Percentiles rank a stretch among this genome's conserved stretches.
Evolutionary conservation across 2,888 invertebrate genomes (phyloP).

Genomic region (Scrobipalpa atriplicella): DNA sequence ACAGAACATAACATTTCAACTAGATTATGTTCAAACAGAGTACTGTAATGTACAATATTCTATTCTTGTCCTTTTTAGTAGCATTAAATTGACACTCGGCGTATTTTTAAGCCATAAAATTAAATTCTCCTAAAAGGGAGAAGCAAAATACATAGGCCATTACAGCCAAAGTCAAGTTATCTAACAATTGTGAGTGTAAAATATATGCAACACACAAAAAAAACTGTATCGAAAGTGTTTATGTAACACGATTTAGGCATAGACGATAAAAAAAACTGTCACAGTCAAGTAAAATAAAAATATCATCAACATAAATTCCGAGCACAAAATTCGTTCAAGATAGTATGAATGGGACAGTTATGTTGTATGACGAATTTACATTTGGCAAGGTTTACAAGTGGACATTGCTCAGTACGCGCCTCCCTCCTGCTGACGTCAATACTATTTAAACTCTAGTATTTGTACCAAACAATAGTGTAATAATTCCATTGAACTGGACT

Average conservation of each 20-base stretch:
- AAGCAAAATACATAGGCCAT: too few relatives aligned
- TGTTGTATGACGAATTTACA: conserved; percentile 2
- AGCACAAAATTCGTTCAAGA: neutral
- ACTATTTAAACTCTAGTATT: conserved; percentile 13
- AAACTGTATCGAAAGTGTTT: too few relatives aligned
- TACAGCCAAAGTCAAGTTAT: too few relatives aligned
- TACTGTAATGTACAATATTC: too few relatives aligned
- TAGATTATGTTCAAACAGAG: neutral
- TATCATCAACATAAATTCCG: neutral
- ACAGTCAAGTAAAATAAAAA: neutral
- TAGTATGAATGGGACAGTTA: conserved; percentile 17
- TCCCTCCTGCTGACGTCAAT: conserved; percentile 54
- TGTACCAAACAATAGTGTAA: conserved; percentile 15
- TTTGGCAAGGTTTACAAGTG: conserved; percentile 36
- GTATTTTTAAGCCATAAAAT: too few relatives aligned
- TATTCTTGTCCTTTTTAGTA: too few relatives aligned
- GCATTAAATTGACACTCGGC: too few relatives aligned
- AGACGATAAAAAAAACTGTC: neutral
- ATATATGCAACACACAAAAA: too few relatives aligned
- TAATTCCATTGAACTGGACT: conserved; percentile 5
- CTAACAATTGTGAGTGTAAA: too few relatives aligned
- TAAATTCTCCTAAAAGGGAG: too few relatives aligned
- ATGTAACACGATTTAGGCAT: too few relatives aligned
- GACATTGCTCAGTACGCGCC: conserved; percentile 60
- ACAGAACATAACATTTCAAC: neutral